A percentile compares a stretch with the other conserved stretches of the same genome.
These are phyloP conservation scores for Crambe crambe DNA, from an alignment of 37 sponge, comb jelly and placozoan species.

Conservation along the genomic window DNA sequence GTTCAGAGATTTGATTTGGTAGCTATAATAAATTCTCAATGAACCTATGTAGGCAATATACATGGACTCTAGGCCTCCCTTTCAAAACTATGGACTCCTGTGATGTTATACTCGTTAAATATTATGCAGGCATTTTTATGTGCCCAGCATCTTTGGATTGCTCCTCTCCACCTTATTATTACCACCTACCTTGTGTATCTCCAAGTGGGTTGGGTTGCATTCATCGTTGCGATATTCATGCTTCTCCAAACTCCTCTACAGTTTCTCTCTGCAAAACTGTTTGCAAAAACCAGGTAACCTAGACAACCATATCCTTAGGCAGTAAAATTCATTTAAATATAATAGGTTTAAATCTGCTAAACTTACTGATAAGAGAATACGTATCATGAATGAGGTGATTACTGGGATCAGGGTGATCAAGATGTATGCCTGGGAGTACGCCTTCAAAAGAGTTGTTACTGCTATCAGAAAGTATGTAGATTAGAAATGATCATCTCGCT, in stretches of 20 bases:
- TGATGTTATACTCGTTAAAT: too few relatives aligned
- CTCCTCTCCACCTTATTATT: constrained; percentile 43
- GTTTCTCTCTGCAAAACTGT: constrained; percentile 27
- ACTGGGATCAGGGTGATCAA: constrained; percentile 87
- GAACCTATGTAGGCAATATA: too few relatives aligned
- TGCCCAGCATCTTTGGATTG: constrained; percentile 44
- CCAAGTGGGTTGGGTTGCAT: constrained; percentile 57
- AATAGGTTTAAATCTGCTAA: constrained; percentile 63
- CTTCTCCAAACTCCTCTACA: constrained; percentile 50
- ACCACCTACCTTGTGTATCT: constrained; percentile 49
- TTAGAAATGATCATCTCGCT: neutral
- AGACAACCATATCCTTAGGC: neutral
- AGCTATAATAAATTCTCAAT: too few relatives aligned
- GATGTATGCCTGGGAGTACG: constrained; percentile 93
- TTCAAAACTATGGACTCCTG: too few relatives aligned
- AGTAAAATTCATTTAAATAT: neutral
- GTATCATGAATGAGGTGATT: constrained; percentile 85
- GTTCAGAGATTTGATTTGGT: constrained; percentile 79
- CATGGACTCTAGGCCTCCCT: too few relatives aligned
- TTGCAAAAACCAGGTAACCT: constrained; percentile 33
- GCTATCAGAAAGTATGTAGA: constrained; percentile 6
- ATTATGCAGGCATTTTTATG: constrained; percentile 57
- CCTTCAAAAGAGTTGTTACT: constrained; percentile 60
- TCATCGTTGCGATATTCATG: constrained; percentile 19
- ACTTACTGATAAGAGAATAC: constrained; percentile 72